Percentiles rank a stretch among this genome's conserved stretches.
Evolutionary conservation across 2,113 vertebrate genomes (phyloP).

Genomic region (Plecotus auritus): DNA sequence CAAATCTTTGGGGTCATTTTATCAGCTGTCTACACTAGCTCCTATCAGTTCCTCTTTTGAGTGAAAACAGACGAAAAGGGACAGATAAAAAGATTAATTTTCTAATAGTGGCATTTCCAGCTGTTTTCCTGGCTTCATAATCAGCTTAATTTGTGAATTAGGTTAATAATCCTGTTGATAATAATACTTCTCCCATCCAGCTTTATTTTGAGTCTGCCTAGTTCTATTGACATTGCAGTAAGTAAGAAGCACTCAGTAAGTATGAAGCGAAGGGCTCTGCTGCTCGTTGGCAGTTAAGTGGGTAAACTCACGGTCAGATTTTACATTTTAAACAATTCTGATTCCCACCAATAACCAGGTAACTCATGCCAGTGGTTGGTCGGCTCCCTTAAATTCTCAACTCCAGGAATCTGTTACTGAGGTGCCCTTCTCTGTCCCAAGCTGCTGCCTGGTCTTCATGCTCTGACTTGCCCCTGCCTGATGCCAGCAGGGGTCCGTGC

Average conservation of each 20-base stretch:
- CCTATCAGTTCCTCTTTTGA: neutral
- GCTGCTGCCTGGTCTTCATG: neutral
- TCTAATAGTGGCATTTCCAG: neutral
- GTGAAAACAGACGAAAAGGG: neutral
- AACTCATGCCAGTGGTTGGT: neutral
- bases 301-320: neutral
- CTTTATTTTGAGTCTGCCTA: neutral
- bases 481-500: neutral
- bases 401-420: neutral
- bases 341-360: neutral
- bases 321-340: neutral
- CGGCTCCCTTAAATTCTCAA: neutral
- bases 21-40: neutral
- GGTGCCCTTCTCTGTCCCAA: neutral
- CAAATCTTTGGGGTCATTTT: neutral
- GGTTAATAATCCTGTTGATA: neutral
- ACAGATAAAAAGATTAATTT: neutral
- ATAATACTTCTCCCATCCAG: neutral
- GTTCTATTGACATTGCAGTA: neutral
- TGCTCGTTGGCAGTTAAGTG: neutral
- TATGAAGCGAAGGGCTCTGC: neutral
- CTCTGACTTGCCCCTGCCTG: neutral
- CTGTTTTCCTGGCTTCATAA: neutral
- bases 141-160: neutral
- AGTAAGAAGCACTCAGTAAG: neutral